phyloP scores from a whole-genome alignment of 1,140 invertebrate genomes.

The Drosophila truncata region DNA sequence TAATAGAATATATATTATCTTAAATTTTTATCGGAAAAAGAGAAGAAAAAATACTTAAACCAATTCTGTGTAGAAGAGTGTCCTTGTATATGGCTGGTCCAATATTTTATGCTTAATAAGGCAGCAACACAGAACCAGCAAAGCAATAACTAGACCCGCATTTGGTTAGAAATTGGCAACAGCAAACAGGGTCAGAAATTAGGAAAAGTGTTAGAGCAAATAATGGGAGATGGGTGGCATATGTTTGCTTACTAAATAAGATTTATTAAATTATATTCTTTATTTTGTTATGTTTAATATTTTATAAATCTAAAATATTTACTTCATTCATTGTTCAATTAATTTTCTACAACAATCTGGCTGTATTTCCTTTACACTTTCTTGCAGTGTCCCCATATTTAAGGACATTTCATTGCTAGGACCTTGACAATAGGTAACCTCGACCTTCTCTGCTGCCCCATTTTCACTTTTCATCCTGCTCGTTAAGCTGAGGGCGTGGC shows the following conservation, averaged over 20 bases:
- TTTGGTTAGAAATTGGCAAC: constrained; percentile 18
- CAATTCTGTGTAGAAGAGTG: constrained; percentile 1
- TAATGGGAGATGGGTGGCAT: neutral
- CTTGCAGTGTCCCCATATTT: constrained; percentile 11
- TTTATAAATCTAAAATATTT: neutral
- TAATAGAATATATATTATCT: neutral
- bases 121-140: constrained; percentile 29
- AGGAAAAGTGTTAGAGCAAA: constrained; percentile 10
- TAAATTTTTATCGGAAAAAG: neutral
- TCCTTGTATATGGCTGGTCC: constrained; percentile 40
- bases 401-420: neutral
- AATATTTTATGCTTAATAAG: constrained; percentile 66
- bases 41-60: neutral
- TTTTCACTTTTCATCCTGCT: neutral
- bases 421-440: constrained; percentile 29
- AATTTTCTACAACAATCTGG: neutral
- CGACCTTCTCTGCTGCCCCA: neutral
- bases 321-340: neutral
- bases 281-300: no score
- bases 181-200: constrained; percentile 3
- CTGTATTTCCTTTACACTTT: neutral
- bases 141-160: constrained; percentile 37
- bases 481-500: constrained; percentile 24
- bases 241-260: constrained; percentile 2
- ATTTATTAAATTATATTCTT: neutral